A percentile compares a stretch with the other conserved stretches of the same genome.
Conservation (phyloP, 2,888 invertebrate genomes). For the Protula sp. region DNA sequence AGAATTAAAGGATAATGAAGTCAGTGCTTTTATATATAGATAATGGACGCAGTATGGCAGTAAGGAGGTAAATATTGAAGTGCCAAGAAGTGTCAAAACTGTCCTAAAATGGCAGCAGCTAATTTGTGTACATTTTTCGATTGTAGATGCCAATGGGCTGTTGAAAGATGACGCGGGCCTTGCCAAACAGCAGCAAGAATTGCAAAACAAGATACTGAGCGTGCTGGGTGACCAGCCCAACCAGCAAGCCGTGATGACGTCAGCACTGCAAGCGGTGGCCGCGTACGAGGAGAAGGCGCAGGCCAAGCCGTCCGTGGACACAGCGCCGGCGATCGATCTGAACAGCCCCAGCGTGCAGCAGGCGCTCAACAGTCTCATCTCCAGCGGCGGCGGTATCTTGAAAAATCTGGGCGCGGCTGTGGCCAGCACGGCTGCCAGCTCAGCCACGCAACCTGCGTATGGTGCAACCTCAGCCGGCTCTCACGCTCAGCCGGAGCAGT, state of each 20-base stretch:
- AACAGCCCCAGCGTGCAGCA: constrained; percentile 55
- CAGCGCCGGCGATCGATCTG: background rate
- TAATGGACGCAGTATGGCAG: background rate
- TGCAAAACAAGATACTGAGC: constrained; percentile 73
- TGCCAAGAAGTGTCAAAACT: no score
- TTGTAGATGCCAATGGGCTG: no score
- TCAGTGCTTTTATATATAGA: background rate
- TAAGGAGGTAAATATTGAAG: no score
- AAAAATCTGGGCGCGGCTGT: background rate
- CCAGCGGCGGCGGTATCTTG: constrained; percentile 35
- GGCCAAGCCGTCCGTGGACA: background rate
- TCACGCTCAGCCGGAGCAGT: no score
- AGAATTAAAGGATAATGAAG: background rate
- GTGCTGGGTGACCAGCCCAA: constrained; percentile 52
- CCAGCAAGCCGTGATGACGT: background rate
- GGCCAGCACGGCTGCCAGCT: no score
- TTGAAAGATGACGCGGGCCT: constrained; percentile 11
- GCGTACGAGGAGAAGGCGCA: background rate
- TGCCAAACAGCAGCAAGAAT: constrained; percentile 60
- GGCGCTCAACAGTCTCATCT: constrained; percentile 55
- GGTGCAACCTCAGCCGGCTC: no score
- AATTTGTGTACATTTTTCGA: no score
- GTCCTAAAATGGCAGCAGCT: no score
- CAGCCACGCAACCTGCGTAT: no score
- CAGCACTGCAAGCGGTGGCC: background rate